Base-by-base conservation (phyloP, 2,113 vertebrate species). In the Tylochromis polylepis region DNA sequence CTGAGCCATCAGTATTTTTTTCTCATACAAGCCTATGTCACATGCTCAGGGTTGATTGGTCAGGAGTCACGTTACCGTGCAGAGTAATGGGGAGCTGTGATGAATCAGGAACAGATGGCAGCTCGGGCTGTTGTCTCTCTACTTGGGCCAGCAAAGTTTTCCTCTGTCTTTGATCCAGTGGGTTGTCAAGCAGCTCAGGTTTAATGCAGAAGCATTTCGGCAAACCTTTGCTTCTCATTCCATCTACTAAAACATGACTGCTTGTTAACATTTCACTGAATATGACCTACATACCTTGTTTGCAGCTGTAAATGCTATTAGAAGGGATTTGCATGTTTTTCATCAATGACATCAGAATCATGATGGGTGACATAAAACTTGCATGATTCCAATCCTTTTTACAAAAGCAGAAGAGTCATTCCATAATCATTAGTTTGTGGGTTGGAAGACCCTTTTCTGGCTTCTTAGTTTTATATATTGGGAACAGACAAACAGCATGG, bases 31-130 rank as follows among this genome's bases (percentile, higher is more conserved):
- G 77, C 85, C 82, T 3, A 1, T 82, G 82, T 91, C 84, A 89
- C 80, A 87, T 88, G 92, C 89, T 89, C 72, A n/a, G 11, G 78
- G 77, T 29, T 77, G 85, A 90, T 85, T 84, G 75, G 85, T 93
- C 81, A 88, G 91, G 92, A 94, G 91, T 95, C 85, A 70, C 59
- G 38, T 92, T 95, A 87, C 92, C 53, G 6, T 90, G 88, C 79
- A 84, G 67, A 85, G 87, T 88, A 90, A 91, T 77, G 85, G 15
- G 36, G n/a, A 91, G 93, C 92, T 86, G 87, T 57, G 82, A 91
- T 80, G 83, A 94, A 95, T 93, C 91, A 87, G 89, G 79, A 91
- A 83, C 96, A 95, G 95, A 95, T 94, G 94, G 94, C 56, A 57
- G 57, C 75, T 81, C 89, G 22, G 92, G 67, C 91, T 93, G 94